These are phyloP conservation scores for Leuciscus waleckii DNA, from an alignment of 2,797 vertebrate species.

Conservation along the genomic window DNA sequence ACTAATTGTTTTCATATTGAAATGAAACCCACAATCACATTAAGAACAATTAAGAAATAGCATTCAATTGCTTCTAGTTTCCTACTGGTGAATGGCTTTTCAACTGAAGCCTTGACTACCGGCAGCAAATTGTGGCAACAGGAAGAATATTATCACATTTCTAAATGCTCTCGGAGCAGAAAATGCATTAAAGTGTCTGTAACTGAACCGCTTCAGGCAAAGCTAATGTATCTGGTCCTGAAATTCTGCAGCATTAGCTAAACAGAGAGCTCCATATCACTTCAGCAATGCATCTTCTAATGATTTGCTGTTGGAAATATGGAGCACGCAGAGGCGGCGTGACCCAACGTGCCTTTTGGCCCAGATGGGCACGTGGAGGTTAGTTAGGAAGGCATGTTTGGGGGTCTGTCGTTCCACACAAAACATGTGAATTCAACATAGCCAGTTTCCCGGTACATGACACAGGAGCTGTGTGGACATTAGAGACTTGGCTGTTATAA, in stretches of 20 bases:
- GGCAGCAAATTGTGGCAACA: not conserved
- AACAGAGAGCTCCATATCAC: not conserved
- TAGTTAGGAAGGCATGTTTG: not conserved
- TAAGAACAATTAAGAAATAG: not conserved
- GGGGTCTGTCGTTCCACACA: slow-evolving; percentile 6
- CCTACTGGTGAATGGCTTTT: slow-evolving; percentile 5
- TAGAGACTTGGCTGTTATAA: slow-evolving; percentile 22
- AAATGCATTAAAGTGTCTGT: slow-evolving; percentile 25
- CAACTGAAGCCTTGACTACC: not conserved
- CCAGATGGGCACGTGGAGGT: slow-evolving; percentile 3
- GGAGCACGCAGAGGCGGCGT: not conserved
- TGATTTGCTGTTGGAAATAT: slow-evolving; percentile 47
- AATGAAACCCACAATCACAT: not conserved
- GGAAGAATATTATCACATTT: slow-evolving; percentile 9
- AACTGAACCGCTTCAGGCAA: not conserved
- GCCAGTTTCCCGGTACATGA: not conserved
- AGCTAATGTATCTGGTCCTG: slow-evolving; percentile 7
- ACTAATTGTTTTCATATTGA: not conserved
- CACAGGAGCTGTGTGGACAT: slow-evolving; percentile 10
- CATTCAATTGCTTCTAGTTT: not conserved
- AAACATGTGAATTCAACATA: slow-evolving; percentile 5
- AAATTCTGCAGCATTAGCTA: not conserved
- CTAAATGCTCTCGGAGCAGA: not conserved
- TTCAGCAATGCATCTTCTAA: slow-evolving; percentile 19
- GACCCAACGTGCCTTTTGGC: slow-evolving; percentile 32